These are phyloP conservation scores for Clarias fuscus DNA, from an alignment of 2,797 vertebrate species.

Conservation along the genomic window DNA sequence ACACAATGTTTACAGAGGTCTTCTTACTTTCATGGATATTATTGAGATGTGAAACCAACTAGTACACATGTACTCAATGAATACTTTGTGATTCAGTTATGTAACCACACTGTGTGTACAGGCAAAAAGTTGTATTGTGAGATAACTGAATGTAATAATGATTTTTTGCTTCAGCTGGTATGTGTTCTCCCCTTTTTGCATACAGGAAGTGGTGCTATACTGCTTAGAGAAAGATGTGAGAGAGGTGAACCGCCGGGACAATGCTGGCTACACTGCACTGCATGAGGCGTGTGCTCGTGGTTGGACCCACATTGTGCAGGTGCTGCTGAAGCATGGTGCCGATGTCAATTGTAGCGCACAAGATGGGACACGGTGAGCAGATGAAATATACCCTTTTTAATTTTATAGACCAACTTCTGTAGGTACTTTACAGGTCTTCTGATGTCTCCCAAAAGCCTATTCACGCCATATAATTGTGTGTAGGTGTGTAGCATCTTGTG, in stretches of 20 bases:
- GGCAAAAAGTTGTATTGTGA: not conserved
- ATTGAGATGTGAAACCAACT: not conserved
- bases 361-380: slow-evolving; percentile 90
- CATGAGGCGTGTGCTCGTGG: slow-evolving; percentile 94
- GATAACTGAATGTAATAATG: not conserved
- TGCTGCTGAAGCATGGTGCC: slow-evolving; percentile 90
- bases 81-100: not conserved
- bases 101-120: not conserved
- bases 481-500: not conserved
- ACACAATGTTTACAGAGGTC: not conserved
- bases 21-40: not conserved
- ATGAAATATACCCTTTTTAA: not conserved
- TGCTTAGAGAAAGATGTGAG: slow-evolving; percentile 93
- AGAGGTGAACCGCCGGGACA: slow-evolving; percentile 95
- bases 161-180: not conserved
- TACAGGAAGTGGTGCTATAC: slow-evolving; percentile 93
- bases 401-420: not conserved
- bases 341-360: slow-evolving; percentile 98
- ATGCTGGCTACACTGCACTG: slow-evolving; percentile 95
- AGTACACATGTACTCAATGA: not conserved
- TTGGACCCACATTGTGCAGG: slow-evolving; percentile 92
- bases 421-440: not conserved
- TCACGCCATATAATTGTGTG: not conserved
- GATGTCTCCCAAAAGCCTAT: not conserved
- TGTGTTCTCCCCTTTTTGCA: not conserved